Evolutionary conservation across 2,113 vertebrate genomes (phyloP), one percentile per base, ranked within the genome.

Genomic region (Lates calcarifer): DNA sequence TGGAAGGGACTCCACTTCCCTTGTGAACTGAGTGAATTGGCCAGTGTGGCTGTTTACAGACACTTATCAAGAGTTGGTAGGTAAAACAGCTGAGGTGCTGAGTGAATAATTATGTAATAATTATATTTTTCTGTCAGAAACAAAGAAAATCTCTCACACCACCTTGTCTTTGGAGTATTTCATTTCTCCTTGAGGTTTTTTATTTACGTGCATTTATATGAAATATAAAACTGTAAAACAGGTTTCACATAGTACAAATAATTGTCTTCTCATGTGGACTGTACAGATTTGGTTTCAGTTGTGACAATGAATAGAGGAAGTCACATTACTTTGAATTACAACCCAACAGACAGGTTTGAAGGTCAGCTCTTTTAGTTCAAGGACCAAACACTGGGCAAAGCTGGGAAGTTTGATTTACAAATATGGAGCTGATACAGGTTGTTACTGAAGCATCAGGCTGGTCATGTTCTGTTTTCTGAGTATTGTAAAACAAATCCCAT

Each of bases 51-150:
- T 64, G 39, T 39, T 9, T 55, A 22, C 3, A 33, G 33, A 33
- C n/a, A 18, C 11, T 57, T 11, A 70, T 20, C 29, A 37, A 43
- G 41, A 43, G 41, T 43, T 43, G 4, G 7, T 37, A 37, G 55
- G 17, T 31, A 24, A 14, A 39, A 56, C 24, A 51, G 71, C 12
- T 33, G 15, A 26, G 20, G 2, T 41, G 2, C 20, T 55, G 12
- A 6, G 1, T 9, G 22, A 45, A 12, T 68, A 68, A 77, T 45
- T 64, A 73, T 68, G 76, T 79, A 37, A 14, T 4, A 39, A n/a
- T 53, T 71, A 7, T 51, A 67, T 79, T 72, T 73, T 69, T 20
- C 65, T 55, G 8, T 71, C 72, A 22, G 3, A 79, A 80, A 85
- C 68, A 82, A 88, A 79, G 15, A 76, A 53, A 26, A 17, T 24